Evolutionary conservation across 2,888 invertebrate genomes (phyloP), one percentile per base, ranked within the genome.

Genomic region (Leucophora obtusa): DNA sequence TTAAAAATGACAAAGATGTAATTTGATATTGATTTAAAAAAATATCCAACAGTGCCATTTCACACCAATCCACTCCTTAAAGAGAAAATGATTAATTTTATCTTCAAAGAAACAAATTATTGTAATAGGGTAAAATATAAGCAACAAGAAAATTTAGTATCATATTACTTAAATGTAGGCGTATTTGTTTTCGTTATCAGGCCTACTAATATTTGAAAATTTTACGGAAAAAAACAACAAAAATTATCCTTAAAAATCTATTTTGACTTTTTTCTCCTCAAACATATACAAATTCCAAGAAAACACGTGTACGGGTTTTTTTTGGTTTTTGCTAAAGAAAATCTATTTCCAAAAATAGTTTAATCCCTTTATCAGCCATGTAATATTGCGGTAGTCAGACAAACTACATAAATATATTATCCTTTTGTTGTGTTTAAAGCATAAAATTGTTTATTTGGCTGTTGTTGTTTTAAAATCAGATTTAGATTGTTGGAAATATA

Each of bases 151-250:
- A 70, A 63, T 70, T 76, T 58, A n/a, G 63, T 76, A 43, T 76
- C 70, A 53, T 9, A 18, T 76, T 76, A 38, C 75, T 11, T 10
- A 54, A 69, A 35, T 35, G 62, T 38, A 53, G 76, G 76, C 76
- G 76, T 76, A 70, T 70, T 76, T 76, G 70, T 76, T 76, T 58
- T 63, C 11, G 51, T 76, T 33, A 69, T 51, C 70, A 70, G 63
- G 8, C 33, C 51, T 38, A 28, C 54, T 56, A 69, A 75, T 47
- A 50, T 35, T 35, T n/a, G 21, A 62, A 62, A 54, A 24, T 14
- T 50, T 62, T 17, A 7, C 28, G 15, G 17, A 43, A 6, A 15
- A 56, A 56, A 51, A 76, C 38, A 59, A 63, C 38, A n/a, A 58
- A 43, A 43, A 53, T 56, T 70, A 76, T 76, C 63, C 70, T 70